Conservation (phyloP, 2,888 invertebrate genomes). For the Drosophila pegasa region DNA sequence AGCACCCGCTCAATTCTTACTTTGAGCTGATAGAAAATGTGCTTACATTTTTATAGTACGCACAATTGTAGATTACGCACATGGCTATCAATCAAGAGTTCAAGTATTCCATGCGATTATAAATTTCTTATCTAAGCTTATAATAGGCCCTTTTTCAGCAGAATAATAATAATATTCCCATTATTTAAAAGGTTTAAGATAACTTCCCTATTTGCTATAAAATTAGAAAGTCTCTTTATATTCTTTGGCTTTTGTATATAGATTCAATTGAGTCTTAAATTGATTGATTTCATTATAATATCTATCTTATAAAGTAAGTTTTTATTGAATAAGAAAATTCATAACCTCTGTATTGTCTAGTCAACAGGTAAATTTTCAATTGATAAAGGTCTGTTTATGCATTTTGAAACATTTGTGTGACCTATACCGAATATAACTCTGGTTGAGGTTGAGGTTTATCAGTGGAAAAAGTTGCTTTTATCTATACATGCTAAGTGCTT, state of each 20-base stretch:
- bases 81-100: not conserved
- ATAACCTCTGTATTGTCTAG: too few species aligned
- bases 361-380: too few species aligned
- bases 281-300: not conserved
- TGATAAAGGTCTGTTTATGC: too few species aligned
- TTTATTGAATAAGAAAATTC: too few species aligned
- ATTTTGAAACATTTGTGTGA: not conserved
- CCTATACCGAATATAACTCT: not conserved
- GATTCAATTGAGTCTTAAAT: not conserved
- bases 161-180: too few species aligned
- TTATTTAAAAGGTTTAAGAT: not conserved
- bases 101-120: too few species aligned
- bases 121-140: too few species aligned
- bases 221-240: not conserved
- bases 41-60: too few species aligned
- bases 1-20: too few species aligned
- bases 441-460: not conserved
- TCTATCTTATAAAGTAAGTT: too few species aligned
- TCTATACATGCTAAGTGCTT: not conserved
- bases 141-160: too few species aligned
- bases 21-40: too few species aligned
- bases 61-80: not conserved
- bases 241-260: not conserved
- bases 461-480: not conserved
- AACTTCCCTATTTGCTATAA: not conserved